phyloP scores from a whole-genome alignment of 2,113 vertebrate genomes.

The Microtus montanus region DNA sequence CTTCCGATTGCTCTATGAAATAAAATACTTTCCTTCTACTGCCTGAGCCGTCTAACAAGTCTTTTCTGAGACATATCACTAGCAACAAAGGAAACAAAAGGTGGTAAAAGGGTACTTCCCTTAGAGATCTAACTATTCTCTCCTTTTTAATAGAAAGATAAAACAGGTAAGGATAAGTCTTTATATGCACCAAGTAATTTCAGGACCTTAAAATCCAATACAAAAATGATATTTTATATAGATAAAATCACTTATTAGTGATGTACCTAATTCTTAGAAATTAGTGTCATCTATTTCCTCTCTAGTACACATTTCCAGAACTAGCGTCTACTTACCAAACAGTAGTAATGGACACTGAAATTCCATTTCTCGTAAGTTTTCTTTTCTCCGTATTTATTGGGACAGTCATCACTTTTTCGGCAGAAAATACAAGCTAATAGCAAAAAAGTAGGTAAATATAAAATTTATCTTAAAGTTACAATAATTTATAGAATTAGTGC shows the following conservation, averaged over 20 bases:
- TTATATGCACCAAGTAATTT: slow-evolving; percentile 46
- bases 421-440: slow-evolving; percentile 92
- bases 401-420: slow-evolving; percentile 90
- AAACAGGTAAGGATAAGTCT: slow-evolving; percentile 30
- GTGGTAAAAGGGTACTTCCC: not conserved
- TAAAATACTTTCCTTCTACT: slow-evolving; percentile 49
- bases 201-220: slow-evolving; percentile 36
- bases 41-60: slow-evolving; percentile 30
- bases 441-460: slow-evolving; percentile 58
- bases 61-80: slow-evolving; percentile 50
- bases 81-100: slow-evolving; percentile 48
- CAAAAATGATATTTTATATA: slow-evolving; percentile 38
- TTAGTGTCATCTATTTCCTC: slow-evolving; percentile 35
- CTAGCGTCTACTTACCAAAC: slow-evolving; percentile 89
- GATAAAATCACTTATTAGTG: not conserved
- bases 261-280: slow-evolving; percentile 48
- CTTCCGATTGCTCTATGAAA: slow-evolving; percentile 56
- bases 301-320: slow-evolving; percentile 21
- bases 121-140: slow-evolving; percentile 6
- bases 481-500: not conserved
- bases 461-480: slow-evolving; percentile 49
- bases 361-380: slow-evolving; percentile 87
- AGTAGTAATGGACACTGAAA: slow-evolving; percentile 95
- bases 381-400: slow-evolving; percentile 94
- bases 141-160: slow-evolving; percentile 3